Conservation (phyloP, 1,140 invertebrate genomes). For the Zaprionus gabonicus region DNA sequence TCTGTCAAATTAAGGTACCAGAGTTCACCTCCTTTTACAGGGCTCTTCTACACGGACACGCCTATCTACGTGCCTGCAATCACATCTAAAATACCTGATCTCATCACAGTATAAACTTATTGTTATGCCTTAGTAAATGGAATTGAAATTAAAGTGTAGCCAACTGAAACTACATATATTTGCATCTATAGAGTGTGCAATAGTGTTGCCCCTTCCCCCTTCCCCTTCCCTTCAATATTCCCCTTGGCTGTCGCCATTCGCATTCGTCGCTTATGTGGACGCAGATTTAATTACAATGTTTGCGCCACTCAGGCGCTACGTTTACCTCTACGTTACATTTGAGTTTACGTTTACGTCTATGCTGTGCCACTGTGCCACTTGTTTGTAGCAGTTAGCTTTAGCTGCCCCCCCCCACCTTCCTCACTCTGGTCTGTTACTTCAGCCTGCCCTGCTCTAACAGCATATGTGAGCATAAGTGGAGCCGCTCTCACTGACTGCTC, state of each 20-base stretch:
- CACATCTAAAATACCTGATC: no score
- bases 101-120: no score
- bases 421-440: background rate
- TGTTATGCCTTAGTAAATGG: background rate
- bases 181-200: background rate
- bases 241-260: slow-evolving; percentile 26
- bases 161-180: background rate
- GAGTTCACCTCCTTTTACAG: no score
- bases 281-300: slow-evolving; percentile 81
- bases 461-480: slow-evolving; percentile 52
- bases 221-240: slow-evolving; percentile 4
- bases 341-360: slow-evolving; percentile 46
- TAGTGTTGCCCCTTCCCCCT: background rate
- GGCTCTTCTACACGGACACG: no score
- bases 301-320: slow-evolving; percentile 51
- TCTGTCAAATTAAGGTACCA: no score
- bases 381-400: slow-evolving; percentile 55
- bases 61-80: no score
- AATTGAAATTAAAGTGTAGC: background rate
- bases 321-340: slow-evolving; percentile 35
- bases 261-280: slow-evolving; percentile 67
- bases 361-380: slow-evolving; percentile 59
- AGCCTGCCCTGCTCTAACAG: background rate
- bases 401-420: background rate
- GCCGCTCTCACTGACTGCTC: slow-evolving; percentile 6